A percentile compares a stretch with the other conserved stretches of the same genome.
These are phyloP conservation scores for Penelope pileata DNA, from an alignment of 2,113 vertebrate genomes.

Conservation along the genomic window DNA sequence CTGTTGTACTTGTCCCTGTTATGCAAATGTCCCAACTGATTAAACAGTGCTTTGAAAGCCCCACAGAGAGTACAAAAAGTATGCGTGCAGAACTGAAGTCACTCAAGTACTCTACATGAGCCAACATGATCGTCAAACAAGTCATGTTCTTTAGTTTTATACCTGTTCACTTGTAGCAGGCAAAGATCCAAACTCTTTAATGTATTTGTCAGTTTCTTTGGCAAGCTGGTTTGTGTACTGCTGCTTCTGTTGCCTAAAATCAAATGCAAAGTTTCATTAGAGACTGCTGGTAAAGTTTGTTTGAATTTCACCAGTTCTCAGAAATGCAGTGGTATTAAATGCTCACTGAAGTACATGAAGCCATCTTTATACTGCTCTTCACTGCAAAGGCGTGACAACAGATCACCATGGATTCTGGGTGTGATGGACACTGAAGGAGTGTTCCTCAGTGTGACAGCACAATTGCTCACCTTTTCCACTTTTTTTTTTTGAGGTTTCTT, in stretches of 20 bases:
- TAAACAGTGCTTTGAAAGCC: background rate
- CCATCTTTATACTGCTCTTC: background rate
- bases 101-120: background rate
- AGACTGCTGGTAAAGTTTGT: background rate
- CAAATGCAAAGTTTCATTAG: slow-evolving; percentile 10
- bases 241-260: slow-evolving; percentile 90
- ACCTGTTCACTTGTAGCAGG: slow-evolving; percentile 88
- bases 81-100: background rate
- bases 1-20: background rate
- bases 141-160: slow-evolving; percentile 2
- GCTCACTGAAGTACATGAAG: background rate
- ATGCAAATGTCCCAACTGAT: background rate
- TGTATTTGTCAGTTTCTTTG: slow-evolving; percentile 93
- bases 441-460: background rate
- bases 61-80: background rate
- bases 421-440: background rate
- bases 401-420: background rate
- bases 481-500: background rate
- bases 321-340: background rate
- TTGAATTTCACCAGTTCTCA: background rate
- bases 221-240: slow-evolving; percentile 93
- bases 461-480: background rate
- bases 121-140: slow-evolving; percentile 6
- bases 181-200: slow-evolving; percentile 92
- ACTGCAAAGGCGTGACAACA: background rate